phyloP scores from a whole-genome alignment of 2,888 invertebrate species.

The Antheraea assamensis region DNA sequence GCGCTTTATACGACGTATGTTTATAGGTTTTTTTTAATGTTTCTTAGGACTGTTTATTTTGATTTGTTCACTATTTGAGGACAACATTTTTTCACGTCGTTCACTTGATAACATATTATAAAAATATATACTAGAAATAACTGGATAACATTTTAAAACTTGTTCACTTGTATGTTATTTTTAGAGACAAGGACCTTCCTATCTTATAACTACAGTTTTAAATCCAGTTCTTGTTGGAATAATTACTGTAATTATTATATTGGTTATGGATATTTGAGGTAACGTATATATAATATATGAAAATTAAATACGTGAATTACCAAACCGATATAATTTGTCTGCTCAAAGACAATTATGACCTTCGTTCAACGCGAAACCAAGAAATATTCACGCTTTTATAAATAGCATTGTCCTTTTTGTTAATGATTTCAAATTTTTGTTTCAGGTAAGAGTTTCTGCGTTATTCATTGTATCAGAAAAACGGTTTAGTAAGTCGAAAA shows the following conservation, averaged over 20 bases:
- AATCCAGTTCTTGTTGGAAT: neutral
- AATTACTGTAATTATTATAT: neutral
- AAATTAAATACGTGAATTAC: neutral
- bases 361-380: no score
- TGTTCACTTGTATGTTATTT: neutral
- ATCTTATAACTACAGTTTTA: neutral
- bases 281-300: no score
- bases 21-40: slow-evolving; percentile 3
- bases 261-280: neutral
- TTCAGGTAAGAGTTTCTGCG: no score
- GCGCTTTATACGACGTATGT: neutral
- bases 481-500: no score
- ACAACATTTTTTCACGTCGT: neutral
- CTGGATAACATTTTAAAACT: neutral
- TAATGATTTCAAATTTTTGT: no score
- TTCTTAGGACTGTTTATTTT: neutral
- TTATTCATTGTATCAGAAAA: no score
- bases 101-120: neutral
- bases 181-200: neutral
- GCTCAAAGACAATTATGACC: no score
- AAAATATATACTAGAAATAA: neutral
- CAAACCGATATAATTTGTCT: no score
- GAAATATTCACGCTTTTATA: no score
- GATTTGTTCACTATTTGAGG: neutral
- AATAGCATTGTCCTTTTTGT: no score